Evolutionary conservation across 2,888 invertebrate species (phyloP), one percentile per base, ranked within the genome.

Genomic region (Diarsia dahlii): DNA sequence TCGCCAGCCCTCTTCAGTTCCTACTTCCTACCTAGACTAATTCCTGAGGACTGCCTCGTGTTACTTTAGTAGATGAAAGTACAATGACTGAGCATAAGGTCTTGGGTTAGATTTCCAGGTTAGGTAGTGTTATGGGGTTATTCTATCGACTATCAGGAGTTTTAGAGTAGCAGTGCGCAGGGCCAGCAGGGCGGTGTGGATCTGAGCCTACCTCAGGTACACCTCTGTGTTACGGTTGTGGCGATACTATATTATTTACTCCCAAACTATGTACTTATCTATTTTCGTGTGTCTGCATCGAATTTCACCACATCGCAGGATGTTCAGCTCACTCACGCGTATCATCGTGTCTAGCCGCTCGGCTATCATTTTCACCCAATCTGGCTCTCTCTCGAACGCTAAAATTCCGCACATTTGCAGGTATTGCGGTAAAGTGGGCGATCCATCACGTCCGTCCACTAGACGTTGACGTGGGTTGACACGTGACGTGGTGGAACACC

Each of bases 281-380:
- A 3, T 71, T 71, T 56, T 48, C 63, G 18, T 28, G 64, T 28
- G 28, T 15, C 10, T 48, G 9, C 6, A 48, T 20, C 9, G 0
- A 74, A 45, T 71, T 66, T 60, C 63, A 39, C 66, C n/a, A 52
- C 52, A 69, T 60, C 23, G 34, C 58, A 71, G 70, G 72, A 75
- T 76, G 81, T 70, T 56, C 23, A 46, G 54, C 52, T 46, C 81
- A 76, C 23, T 70, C 71, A 84, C 64, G 82, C 52, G 67, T 52
- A 5, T 54, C 28, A 81, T 60, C 84, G 71, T 80, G 84, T 50
- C 67, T 67, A 52, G n/a, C 13, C 45, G n/a, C 23, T 54, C 56
- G 12, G 28, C 2, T 52, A 63, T 67, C 52, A 65, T 68, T 76
- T 80, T 76, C 76, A 68, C 62, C 76, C 70, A 76, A 80, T 56